Percentiles rank a stretch among this genome's conserved stretches.
Conservation (phyloP, 2,888 invertebrate species). For the Allolobophora icterica region DNA sequence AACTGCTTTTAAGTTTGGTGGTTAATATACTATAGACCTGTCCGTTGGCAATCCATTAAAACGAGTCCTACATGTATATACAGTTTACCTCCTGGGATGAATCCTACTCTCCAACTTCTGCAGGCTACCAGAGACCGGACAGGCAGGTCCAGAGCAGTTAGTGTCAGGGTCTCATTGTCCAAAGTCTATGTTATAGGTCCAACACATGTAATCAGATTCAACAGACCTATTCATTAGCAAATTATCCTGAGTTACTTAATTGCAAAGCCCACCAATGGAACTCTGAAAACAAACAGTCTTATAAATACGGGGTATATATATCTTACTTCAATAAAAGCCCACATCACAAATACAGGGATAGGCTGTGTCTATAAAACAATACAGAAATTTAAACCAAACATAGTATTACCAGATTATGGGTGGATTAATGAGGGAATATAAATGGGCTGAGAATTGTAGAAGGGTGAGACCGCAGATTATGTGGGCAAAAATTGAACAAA, state of each 20-base stretch:
- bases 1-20: too few relatives aligned
- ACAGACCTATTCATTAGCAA: conserved; percentile 10
- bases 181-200: neutral
- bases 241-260: neutral
- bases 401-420: neutral
- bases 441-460: too few relatives aligned
- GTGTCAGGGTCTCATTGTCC: neutral
- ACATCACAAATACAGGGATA: neutral
- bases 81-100: neutral
- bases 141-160: neutral
- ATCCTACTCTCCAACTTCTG: neutral
- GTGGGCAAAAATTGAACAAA: neutral
- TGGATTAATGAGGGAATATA: neutral
- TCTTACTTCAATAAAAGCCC: neutral
- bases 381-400: neutral
- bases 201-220: neutral
- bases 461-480: neutral
- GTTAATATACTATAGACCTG: neutral
- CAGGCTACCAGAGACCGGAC: neutral
- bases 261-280: conserved; percentile 1
- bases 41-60: neutral
- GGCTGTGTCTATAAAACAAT: neutral
- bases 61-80: neutral
- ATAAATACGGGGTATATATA: neutral
- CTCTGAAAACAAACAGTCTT: neutral